Conservation (phyloP, 1,140 invertebrate species). For the Phocides pigmalion region DNA sequence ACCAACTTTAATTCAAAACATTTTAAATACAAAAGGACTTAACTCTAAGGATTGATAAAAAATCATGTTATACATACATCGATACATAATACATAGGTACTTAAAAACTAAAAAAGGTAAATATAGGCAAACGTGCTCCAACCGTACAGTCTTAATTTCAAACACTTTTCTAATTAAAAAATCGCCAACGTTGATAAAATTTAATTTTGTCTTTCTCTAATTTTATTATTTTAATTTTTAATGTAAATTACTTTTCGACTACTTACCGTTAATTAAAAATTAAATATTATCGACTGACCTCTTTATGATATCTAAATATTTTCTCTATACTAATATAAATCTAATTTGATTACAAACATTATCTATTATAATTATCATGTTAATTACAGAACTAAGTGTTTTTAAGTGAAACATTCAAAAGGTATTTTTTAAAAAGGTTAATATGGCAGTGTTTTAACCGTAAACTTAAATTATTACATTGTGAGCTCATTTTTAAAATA, state of each 20-base stretch:
- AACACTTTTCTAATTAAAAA: conserved; percentile 33
- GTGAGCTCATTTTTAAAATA: conserved; percentile 18
- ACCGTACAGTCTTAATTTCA: conserved; percentile 25
- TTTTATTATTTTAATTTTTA: no score
- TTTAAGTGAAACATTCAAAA: conserved; percentile 27
- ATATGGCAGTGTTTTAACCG: conserved; percentile 63
- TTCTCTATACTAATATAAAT: conserved; percentile 40
- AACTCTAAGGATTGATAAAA: no score
- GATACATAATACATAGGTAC: no score
- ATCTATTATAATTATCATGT: conserved; percentile 1
- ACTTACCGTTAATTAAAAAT: neutral
- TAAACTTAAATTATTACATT: conserved; percentile 24
- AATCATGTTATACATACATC: no score
- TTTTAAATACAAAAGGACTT: no score
- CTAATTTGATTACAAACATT: conserved; percentile 17
- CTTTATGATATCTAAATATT: conserved; percentile 38
- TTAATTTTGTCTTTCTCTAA: neutral
- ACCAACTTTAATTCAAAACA: no score
- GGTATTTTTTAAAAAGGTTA: conserved; percentile 37
- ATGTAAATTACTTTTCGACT: conserved; percentile 30
- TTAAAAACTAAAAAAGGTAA: neutral
- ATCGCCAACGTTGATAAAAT: neutral
- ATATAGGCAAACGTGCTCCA: conserved; percentile 1
- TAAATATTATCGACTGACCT: conserved; percentile 32
- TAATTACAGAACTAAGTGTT: conserved; percentile 16